Conservation (phyloP, 2,797 vertebrate species). For the Argyrosomus regius region DNA sequence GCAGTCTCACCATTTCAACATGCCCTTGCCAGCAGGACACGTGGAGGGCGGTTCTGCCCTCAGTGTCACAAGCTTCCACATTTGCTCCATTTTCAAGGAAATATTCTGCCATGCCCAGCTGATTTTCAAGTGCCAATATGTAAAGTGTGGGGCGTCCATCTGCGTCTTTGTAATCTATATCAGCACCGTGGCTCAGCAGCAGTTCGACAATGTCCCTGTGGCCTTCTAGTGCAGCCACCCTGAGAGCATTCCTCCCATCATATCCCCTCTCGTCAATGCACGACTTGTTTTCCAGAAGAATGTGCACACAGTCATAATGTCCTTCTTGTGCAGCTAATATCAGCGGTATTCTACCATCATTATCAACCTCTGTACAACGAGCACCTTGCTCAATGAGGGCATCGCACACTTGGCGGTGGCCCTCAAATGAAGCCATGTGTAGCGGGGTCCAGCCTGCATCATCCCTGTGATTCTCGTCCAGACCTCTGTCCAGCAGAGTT, state of each 20-base stretch:
- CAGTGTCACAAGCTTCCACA: conserved; percentile 93
- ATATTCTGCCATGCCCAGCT: conserved; percentile 96
- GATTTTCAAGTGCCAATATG: conserved; percentile 97
- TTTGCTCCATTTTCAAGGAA: conserved; percentile 97
- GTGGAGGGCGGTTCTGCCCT: conserved; percentile 97
- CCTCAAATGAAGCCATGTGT: conserved; percentile 98
- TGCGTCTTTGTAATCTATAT: conserved; percentile 95
- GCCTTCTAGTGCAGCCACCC: conserved; percentile 95
- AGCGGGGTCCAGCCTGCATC: conserved; percentile 98
- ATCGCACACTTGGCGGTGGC: conserved; percentile 95
- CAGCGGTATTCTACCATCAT: conserved; percentile 95
- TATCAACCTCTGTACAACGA: conserved; percentile 95
- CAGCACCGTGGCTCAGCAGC: conserved; percentile 92
- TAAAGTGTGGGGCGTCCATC: conserved; percentile 97
- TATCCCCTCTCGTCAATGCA: conserved; percentile 96
- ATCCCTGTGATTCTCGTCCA: conserved; percentile 98
- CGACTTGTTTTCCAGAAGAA: conserved; percentile 94
- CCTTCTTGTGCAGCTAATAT: conserved; percentile 96
- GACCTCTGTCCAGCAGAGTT: conserved; percentile 97
- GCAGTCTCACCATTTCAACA: conserved; percentile 94
- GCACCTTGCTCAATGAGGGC: conserved; percentile 99
- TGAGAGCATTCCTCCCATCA: conserved; percentile 95
- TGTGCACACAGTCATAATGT: conserved; percentile 96
- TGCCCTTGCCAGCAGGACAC: conserved; percentile 99
- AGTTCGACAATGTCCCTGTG: conserved; percentile 97